Base-by-base conservation (phyloP, 2,797 vertebrate species). In the Gymnothorax javanicus region DNA sequence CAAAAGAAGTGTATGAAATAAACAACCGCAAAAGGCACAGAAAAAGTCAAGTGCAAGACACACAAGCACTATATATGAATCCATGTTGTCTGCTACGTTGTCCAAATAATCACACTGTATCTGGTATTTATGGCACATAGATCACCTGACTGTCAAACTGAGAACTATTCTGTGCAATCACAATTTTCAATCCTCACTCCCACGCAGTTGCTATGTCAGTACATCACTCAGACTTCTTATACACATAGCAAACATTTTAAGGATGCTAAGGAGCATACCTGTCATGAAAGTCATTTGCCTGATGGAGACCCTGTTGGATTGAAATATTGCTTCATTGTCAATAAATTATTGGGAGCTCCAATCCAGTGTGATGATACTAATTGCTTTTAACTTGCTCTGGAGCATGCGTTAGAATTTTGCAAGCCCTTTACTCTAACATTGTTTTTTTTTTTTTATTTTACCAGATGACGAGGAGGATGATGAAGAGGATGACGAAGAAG, bases 401-500 rank as follows among this genome's bases (percentile, higher is more conserved):
- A n/a, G 82, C 11, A 77, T 89, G 83, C 89, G 92, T 88, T 90
- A 86, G 69, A 89, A 54, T 43, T 54, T 88, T 85, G 77, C 82
- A 89, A 58, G 84, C 57, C 90, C 13, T 15, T 33, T 75, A 7
- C 33, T 33, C 33, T 33, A 33, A 86, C 87, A 60, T 93, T 84
- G 90, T 85, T 86, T 84, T 90, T 85, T 3, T 89, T 0, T 89
- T 84, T 90, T 84, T 3, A 89, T 0, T 89, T 15, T n/a, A 73
- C 77, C 90, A 94, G 95, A 96, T 83, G 96, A 96, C 3, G 93
- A 97, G 0, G 95, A 94, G 0, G 95, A 95, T 0, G 95, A 96
- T 0, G 95, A 95, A 0, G 95, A 95, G 0, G 95, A 98, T 0
- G 98, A 98, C 0, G 96, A 97, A 0, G 97, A 97, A 0, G 96